Evolutionary conservation across 1,140 invertebrate species (phyloP), one percentile per base, ranked within the genome.

Genomic region (Cotesia typhae): DNA sequence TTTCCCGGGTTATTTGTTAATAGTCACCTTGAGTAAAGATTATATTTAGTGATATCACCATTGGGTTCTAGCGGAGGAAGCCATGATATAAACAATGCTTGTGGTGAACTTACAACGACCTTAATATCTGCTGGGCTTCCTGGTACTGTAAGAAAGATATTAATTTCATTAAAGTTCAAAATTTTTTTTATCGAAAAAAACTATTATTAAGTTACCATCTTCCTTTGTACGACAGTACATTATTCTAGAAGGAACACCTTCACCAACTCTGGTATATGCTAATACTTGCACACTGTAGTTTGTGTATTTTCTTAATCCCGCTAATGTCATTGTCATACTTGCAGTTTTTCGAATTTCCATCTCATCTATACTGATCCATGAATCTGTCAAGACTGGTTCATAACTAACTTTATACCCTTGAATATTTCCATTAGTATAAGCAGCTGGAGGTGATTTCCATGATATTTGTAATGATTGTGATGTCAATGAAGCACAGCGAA

Each of bases 231-330:
- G 90, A 77, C 95, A 95, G 78, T 90, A 94, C 20, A 92, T 88
- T 0, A 92, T 89, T 64, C 88, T 83, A 3, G 93, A 92, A 5
- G 91, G 82, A 5, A 91, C 88, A 1, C 95, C 95, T 79, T 95
- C 93, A 0, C 95, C 95, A 76, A 94, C 92, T 80, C 92, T 89
- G 0, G 94, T 96, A 81, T 90, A 94, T 0, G 94, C 94, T 70
- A 95, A 79, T 0, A 96, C 91, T 83, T 95, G 93, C 57, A 96
- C 89, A 78, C 92, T 95, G 84, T 96, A 97, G 85, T 96, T 96
- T 3, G 94, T 94, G 80, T 90, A 95, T 76, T 92, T 94, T 70
- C 89, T 87, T n/a, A 94, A 80, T 1, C 90, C 90, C 0, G 89
- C 91, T 1, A 94, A 83, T 51, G 93, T 90, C 1, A 90, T 90